Base-by-base conservation (phyloP, 1,140 invertebrate species). In the Scaptodrosophila lebanonensis region DNA sequence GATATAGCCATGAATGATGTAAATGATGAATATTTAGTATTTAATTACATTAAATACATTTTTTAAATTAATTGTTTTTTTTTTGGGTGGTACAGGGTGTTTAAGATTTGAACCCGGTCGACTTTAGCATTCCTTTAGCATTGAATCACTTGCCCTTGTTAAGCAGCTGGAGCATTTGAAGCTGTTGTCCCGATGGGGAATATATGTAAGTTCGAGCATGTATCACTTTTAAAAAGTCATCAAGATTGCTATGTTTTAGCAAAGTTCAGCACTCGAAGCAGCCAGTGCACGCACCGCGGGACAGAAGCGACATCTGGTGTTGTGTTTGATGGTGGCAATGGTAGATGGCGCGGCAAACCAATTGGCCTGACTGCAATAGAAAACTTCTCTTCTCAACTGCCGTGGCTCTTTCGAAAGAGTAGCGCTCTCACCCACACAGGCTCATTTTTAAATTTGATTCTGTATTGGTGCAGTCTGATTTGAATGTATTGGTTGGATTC, bases 391-490 rank as follows among this genome's bases (percentile, higher is more conserved):
- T 32, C 2, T 32, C 25, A 16, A 15, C 33, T 30, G 30, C 18
- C 29, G 32, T 36, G 9, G 11, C 49, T 45, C 61, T 66, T 58
- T 29, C 27, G 25, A 44, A 29, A 11, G 15, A 22, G 44, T 51
- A 8, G 18, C 22, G 36, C 25, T 16, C 13, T 51, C 45, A 79
- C 73, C 12, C 57, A 72, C 38, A 79, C 75, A 62, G 11, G 12
- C 49, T 42, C 29, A 59, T 25, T 6, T 2, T 22, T 1, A 5
- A n/a, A 16, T 35, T 13, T 69, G 60, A 38, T 2, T 0, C 8
- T 45, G 73, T 79, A 20, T 75, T 53, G n/a, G 75, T 75, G 61
- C 44, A 27, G n/a, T 69, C 60, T 69, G 33, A 79, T 82, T 73
- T 65, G 69, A 69, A 66, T 59, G 69, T 82, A n/a, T 43, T 73